These are phyloP conservation scores for Zosterops borbonicus DNA, from an alignment of 2,113 vertebrate genomes.

Conservation along the genomic window DNA sequence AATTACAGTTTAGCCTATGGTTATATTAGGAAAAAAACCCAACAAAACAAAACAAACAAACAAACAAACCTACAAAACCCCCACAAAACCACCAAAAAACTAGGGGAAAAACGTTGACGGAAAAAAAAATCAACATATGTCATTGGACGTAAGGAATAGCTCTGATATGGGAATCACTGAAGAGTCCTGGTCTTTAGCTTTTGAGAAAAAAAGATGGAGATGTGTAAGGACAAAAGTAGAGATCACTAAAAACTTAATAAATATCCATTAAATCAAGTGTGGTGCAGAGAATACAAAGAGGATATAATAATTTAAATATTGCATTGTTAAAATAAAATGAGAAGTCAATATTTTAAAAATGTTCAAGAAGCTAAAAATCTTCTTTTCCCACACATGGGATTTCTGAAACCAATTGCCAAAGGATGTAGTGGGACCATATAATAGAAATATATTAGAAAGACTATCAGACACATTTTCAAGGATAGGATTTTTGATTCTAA, in stretches of 20 bases:
- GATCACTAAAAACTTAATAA: background rate
- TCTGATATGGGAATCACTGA: background rate
- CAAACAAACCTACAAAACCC: no score
- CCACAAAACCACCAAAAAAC: background rate
- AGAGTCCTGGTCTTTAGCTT: background rate
- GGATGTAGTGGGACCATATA: background rate
- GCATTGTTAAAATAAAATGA: background rate
- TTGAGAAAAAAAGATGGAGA: background rate
- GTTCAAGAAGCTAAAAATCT: background rate
- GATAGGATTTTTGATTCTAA: background rate
- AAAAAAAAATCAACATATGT: background rate
- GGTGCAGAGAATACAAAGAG: background rate
- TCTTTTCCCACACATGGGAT: background rate
- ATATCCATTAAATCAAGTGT: background rate
- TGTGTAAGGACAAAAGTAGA: background rate
- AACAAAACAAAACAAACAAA: background rate
- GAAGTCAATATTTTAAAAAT: background rate
- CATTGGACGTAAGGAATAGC: background rate
- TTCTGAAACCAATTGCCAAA: background rate
- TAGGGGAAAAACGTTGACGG: rapidly evolving
- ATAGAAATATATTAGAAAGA: background rate
- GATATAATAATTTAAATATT: background rate
- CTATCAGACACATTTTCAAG: background rate
- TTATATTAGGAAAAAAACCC: background rate
- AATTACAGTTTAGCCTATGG: background rate